Percentiles rank a stretch among this genome's conserved stretches.
phyloP scores from a whole-genome alignment of 1,140 invertebrate species.

The Geopemphigus sp. region DNA sequence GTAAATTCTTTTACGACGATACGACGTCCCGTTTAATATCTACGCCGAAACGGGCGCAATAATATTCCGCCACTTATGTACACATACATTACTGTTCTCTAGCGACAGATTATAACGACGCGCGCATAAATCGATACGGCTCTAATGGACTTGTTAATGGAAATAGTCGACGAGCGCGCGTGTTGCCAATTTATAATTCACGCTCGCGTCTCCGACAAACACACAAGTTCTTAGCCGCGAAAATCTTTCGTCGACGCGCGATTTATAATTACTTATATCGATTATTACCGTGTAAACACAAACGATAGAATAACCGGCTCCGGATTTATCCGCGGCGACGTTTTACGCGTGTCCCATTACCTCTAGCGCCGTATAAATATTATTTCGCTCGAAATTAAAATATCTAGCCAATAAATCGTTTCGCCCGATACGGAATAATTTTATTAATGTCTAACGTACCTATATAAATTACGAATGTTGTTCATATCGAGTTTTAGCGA shows the following conservation, averaged over 20 bases:
- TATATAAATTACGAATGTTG: neutral
- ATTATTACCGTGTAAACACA: neutral
- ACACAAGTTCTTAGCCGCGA: conserved; percentile 22
- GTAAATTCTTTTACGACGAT: too few relatives aligned
- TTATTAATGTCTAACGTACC: neutral
- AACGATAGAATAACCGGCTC: neutral
- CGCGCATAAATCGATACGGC: neutral
- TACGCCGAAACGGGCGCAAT: neutral
- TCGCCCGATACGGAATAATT: neutral
- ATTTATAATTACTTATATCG: conserved; percentile 8
- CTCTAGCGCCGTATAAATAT: neutral
- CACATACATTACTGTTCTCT: neutral
- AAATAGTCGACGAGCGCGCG: conserved; percentile 3
- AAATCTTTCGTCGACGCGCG: neutral
- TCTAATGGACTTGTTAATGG: conserved; percentile 34
- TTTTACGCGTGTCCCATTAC: conserved; percentile 20
- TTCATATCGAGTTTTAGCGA: neutral
- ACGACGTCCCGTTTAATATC: too few relatives aligned
- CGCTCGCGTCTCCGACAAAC: neutral
- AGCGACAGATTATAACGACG: neutral
- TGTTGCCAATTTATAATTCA: conserved; percentile 33
- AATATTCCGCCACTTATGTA: too few relatives aligned
- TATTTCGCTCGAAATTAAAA: conserved; percentile 8
- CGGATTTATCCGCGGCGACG: neutral
- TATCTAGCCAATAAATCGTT: neutral